Base-by-base conservation (phyloP, 2,888 invertebrate species). In the Cheilosia vulpina region DNA sequence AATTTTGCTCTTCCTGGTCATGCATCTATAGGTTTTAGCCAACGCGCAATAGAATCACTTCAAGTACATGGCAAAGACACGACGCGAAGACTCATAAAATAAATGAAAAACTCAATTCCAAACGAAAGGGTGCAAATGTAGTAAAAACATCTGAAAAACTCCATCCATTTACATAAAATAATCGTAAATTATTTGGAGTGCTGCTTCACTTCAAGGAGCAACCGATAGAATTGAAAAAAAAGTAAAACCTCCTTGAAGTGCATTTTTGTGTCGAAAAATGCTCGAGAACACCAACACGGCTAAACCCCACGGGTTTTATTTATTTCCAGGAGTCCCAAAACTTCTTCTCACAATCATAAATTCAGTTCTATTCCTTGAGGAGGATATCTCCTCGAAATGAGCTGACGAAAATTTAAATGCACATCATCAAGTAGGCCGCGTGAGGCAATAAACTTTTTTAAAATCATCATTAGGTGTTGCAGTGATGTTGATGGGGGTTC, bases 361-460 rank as follows among this genome's bases (percentile, higher is more conserved):
- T 81, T 72, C 57, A 66, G 57, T 83, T 27, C 19, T 53, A 21
- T 60, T 77, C 71, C 80, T 68, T 31, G 41, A 58, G 50, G 13
- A 69, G 81, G 71, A 85, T 68, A 72, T 80, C 76, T 60, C 45
- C 19, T 34, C n/a, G 7, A 17, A 68, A 38, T 27, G 52, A 41
- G 38, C 19, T 15, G 21, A 53, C 3, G 13, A 31, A 55, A 69
- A 84, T 85, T 80, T 85, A 81, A 85, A 85, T 85, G 85, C 81
- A 85, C 81, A 85, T 85, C 81, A 85, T 85, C 81, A 81, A 85
- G 85, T 85, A 85, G 85, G 85, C 81, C 81, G 85, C 60, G 72
- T 81, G 72, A 72, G 85, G 85, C 62, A 85, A 85, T 85, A 85
- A 85, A 81, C 68, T 85, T 85, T 85, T 63, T 77, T 76, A 81